Conservation (phyloP, 2,113 vertebrate genomes). For the Podarcis muralis region DNA sequence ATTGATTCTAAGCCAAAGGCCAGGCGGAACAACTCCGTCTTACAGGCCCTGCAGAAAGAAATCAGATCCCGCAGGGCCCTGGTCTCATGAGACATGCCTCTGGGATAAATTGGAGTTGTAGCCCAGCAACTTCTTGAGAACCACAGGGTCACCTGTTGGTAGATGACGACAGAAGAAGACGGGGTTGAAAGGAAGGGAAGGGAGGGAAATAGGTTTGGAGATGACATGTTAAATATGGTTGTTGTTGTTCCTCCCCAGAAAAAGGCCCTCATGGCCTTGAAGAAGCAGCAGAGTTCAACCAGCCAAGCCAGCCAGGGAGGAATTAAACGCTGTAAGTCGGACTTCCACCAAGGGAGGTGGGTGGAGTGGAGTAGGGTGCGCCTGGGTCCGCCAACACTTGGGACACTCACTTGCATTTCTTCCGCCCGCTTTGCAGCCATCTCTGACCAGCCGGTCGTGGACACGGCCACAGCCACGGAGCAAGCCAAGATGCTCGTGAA, state of each 20-base stretch:
- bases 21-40: no score
- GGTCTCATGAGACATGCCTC: no score
- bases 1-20: no score
- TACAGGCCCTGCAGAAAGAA: no score
- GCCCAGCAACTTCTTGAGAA: no score
- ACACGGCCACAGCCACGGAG: conserved; percentile 90
- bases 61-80: no score
- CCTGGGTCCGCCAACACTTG: no score
- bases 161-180: not conserved
- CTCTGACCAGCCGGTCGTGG: conserved; percentile 90
- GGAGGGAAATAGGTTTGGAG: no score
- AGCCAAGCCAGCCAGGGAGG: conserved; percentile 86
- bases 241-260: conserved; percentile 73
- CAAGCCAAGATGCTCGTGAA: conserved; percentile 95
- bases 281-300: conserved; percentile 91
- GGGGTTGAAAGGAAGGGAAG: not conserved
- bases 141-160: no score
- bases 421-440: conserved; percentile 71
- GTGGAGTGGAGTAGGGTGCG: not conserved
- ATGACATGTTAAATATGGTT: not conserved
- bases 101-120: no score
- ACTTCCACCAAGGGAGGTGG: not conserved
- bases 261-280: conserved; percentile 89
- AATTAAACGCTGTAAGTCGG: conserved; percentile 87
- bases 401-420: not conserved